These are phyloP conservation scores for Epinotia ramella DNA, from an alignment of 2,888 invertebrate genomes.

Conservation along the genomic window DNA sequence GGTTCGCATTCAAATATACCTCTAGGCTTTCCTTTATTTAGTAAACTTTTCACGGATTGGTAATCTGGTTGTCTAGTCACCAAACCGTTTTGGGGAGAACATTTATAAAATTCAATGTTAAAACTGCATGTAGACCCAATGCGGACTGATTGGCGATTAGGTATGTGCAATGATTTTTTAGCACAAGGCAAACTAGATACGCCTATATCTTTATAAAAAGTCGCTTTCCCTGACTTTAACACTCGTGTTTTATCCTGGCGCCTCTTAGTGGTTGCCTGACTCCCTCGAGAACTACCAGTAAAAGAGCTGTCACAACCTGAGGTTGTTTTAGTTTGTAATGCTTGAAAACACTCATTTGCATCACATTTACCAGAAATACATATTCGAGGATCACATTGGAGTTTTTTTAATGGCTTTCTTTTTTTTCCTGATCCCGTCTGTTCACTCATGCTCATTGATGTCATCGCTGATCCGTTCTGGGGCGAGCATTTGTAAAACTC, in stretches of 20 bases:
- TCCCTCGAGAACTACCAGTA: neutral
- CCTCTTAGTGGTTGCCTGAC: neutral
- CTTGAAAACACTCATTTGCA: conserved; percentile 5
- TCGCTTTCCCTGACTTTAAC: neutral
- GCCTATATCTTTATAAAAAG: conserved; percentile 13
- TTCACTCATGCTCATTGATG: neutral
- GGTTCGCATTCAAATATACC: neutral
- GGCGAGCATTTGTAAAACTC: conserved; percentile 22
- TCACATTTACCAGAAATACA: conserved; percentile 14
- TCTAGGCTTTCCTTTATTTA: neutral
- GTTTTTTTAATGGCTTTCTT: neutral
- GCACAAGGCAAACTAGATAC: neutral
- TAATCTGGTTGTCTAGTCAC: too few relatives aligned
- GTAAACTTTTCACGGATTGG: neutral
- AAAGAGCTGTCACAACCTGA: conserved; percentile 7
- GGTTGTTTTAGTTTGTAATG: neutral
- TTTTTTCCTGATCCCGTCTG: neutral
- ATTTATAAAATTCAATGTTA: conserved; percentile 16
- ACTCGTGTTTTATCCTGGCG: neutral
- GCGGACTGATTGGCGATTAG: conserved; percentile 14
- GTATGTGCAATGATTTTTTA: neutral
- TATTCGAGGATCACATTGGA: conserved; percentile 14
- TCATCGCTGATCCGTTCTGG: neutral
- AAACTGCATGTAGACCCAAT: conserved; percentile 30
- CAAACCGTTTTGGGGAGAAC: neutral